Evolutionary conservation across 2,888 invertebrate species (phyloP).

Genomic region (Heliconius aoede): DNA sequence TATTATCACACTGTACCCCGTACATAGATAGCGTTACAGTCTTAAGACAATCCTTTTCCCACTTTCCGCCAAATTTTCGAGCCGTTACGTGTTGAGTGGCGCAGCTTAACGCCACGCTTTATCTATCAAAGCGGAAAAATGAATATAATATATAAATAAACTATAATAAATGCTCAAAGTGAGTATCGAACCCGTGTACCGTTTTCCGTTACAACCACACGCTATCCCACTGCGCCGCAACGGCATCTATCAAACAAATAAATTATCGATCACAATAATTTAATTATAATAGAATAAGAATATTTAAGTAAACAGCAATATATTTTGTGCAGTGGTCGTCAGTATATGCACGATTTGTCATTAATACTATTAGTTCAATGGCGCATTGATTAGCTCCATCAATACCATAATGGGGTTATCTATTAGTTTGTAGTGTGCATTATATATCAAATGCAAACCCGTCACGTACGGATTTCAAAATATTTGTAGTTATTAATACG

Average conservation of each 20-base stretch:
- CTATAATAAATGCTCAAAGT: neutral
- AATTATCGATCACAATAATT: neutral
- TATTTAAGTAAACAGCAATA: neutral
- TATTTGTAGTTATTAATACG: neutral
- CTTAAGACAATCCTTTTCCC: too few species aligned
- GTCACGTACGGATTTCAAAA: neutral
- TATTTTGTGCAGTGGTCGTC: neutral
- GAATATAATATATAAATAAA: neutral
- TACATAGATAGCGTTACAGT: too few species aligned
- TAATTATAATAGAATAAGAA: neutral
- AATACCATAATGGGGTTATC: constrained; percentile 33
- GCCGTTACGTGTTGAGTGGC: neutral
- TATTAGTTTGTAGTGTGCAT: neutral
- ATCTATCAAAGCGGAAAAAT: neutral
- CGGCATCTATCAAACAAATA: neutral
- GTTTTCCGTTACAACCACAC: neutral
- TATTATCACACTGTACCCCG: too few species aligned
- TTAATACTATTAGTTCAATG: constrained; percentile 37
- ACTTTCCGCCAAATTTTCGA: neutral
- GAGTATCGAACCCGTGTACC: neutral
- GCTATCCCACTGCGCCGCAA: neutral
- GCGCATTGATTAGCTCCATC: constrained; percentile 40
- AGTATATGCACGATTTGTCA: constrained; percentile 35
- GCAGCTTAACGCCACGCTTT: too few species aligned
- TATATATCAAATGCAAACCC: neutral